These are phyloP conservation scores for Fratercula arctica DNA, from an alignment of 2,797 vertebrate species.

Conservation along the genomic window DNA sequence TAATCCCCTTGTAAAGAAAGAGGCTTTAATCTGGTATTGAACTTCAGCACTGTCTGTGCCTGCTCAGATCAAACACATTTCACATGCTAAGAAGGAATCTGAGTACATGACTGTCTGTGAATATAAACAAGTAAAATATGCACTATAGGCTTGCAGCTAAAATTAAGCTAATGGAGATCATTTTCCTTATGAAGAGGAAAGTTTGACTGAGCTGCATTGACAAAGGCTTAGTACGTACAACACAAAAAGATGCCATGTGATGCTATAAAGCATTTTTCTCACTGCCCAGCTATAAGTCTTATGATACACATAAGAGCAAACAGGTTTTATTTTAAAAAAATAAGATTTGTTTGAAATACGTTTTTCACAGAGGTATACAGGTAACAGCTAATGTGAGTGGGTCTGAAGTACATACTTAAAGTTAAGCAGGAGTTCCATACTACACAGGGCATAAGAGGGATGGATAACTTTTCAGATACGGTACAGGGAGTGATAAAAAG, in stretches of 20 bases:
- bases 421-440: neutral
- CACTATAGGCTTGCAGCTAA: neutral
- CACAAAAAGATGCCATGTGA: neutral
- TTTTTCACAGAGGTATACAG: neutral
- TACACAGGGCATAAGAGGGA: neutral
- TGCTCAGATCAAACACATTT: conserved; percentile 36
- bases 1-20: conserved; percentile 4
- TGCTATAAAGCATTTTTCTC: neutral
- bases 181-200: neutral
- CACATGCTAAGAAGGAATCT: conserved; percentile 1
- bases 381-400: neutral
- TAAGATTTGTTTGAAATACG: neutral
- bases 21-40: conserved; percentile 30
- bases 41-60: neutral
- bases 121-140: conserved; percentile 26
- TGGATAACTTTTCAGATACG: neutral
- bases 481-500: neutral
- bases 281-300: neutral
- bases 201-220: neutral
- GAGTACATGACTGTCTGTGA: neutral
- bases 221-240: neutral
- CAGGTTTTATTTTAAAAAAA: neutral
- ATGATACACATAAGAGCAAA: neutral
- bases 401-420: neutral
- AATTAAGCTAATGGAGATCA: neutral